Evolutionary conservation across 2,888 invertebrate species (phyloP), one percentile per base, ranked within the genome.

Genomic region (Pristionchus exspectatus): DNA sequence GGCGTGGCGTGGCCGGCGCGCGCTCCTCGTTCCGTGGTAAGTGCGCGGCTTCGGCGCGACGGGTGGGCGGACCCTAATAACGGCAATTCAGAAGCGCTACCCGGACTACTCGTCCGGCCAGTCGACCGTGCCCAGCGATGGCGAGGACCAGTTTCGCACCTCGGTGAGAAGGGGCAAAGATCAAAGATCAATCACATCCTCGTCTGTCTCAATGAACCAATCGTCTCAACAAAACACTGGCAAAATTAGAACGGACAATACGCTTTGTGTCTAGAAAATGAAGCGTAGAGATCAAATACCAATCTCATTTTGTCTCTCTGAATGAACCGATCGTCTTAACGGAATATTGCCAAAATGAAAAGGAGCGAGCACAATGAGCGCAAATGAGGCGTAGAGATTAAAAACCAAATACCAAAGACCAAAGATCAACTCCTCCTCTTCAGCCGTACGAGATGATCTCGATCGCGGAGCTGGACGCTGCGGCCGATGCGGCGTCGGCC

Each of bases 391-490:
- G 56, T 56, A 14, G 14, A 56, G 18, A 14, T 56, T 2, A 56
- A 12, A 66, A n/a, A 27, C n/a, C 12, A 72, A 12, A 44, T 44
- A 27, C 16, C 74, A 77, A 44, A 44, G 44, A 44, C 38, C 74
- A 74, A 74, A 33, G 33, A 74, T 74, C 74, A 74, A 74, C 74
- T 9, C 14, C 33, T 74, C 74, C 44, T 7, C 38, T 44, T 7
- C 74, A 81, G 81, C 81, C 81, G 27, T 81, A 50, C 50, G 81
- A 81, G 81, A 81, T 50, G 81, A 81, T 81, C 81, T 24, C 81
- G 81, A 50, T 50, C n/a, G 81, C 44, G 50, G 81, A 54, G 1
- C 14, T 81, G 81, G 33, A 81, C 50, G 50, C 7, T 54, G 44
- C 30, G 30, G 18, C 33, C 1, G 44, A 3, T 2, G 38, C 38